Evolutionary conservation across 1,140 invertebrate species (phyloP), one percentile per base, ranked within the genome.

Genomic region (Heliconius congener): DNA sequence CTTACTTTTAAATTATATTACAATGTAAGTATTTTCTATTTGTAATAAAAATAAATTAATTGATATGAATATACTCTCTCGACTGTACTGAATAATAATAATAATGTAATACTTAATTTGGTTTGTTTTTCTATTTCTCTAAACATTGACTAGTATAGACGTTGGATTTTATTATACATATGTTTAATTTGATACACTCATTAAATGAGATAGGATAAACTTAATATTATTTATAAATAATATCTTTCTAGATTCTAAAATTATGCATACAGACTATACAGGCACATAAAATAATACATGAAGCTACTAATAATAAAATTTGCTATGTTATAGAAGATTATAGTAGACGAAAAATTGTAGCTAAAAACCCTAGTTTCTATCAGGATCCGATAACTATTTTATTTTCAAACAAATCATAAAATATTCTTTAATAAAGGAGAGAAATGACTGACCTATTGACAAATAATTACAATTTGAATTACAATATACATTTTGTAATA

Each of bases 11-110:
- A 60, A 60, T 23, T 60, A n/a, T 23, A 60, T 23, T 46, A 46
- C 42, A 46, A 23, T 27, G 8, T 19, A 55, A 18, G 13, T 60
- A 23, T 60, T 23, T 60, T 60, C n/a, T 23, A 60, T 9, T 60
- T 2, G 55, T 60, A 60, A 60, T 60, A 60, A 66, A 66, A 66
- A 66, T 66, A 66, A 66, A 66, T 30, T 27, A 66, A 66, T 66
- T 66, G 60, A 66, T 66, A 66, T 66, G 60, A 66, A 66, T 66
- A 30, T 30, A 66, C 60, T 66, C 60, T 66, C 27, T 66, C 60
- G 60, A 66, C 60, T 18, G 60, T 66, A 30, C 19, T 52, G 50
- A 19, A 52, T 46, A 46, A 46, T 52, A 52, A 52, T 52, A 52
- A 52, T 52, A 19, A 52, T 18, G 5, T 52, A 57, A 57, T 57